Base-by-base conservation (phyloP, 2,888 invertebrate species). In the Pherbina coryleti region DNA sequence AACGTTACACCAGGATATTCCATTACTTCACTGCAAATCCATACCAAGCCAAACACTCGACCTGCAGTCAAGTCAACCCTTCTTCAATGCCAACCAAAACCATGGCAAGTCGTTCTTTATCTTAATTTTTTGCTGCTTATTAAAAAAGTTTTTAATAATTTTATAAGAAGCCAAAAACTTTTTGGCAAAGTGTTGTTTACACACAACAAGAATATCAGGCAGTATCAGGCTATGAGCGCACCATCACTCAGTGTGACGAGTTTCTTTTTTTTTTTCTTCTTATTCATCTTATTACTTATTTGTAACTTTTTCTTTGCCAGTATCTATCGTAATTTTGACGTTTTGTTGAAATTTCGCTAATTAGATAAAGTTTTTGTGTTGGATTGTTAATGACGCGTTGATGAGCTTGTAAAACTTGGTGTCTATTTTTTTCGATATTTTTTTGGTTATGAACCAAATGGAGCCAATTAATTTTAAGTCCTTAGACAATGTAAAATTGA, bases 341-440 rank as follows among this genome's bases (percentile, higher is more conserved):
- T 86, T 88, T 85, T 86, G 88, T 84, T 88, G 87, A 88, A 88
- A 86, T 88, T 88, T 88, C 83, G 86, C 87, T 88, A 88, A 88
- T 88, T 88, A 88, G 88, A 88, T 88, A 88, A 88, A 88, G 88
- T 86, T 88, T 88, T 67, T 81, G 44, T 83, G 82, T 79, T 78
- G 72, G 83, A 87, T 86, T 87, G 88, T 84, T 87, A 85, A 87
- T 86, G 88, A 85, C 84, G 85, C 83, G 74, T 74, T 76, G 76
- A 83, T 67, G 75, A 75, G 75, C 55, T 75, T n/a, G 64, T 66
- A 66, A 66, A 37, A 66, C 14, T 66, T 66, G 64, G 9, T 34
- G 64, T 31, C n/a, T 14, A 0, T 34, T 66, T 60, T 44, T 44
- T 44, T 44, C 2, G 11, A 11, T 44, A 3, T 1, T 11, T 11